Evolutionary conservation across 2,888 invertebrate species (phyloP).

Genomic region (Conistra vaccinii): DNA sequence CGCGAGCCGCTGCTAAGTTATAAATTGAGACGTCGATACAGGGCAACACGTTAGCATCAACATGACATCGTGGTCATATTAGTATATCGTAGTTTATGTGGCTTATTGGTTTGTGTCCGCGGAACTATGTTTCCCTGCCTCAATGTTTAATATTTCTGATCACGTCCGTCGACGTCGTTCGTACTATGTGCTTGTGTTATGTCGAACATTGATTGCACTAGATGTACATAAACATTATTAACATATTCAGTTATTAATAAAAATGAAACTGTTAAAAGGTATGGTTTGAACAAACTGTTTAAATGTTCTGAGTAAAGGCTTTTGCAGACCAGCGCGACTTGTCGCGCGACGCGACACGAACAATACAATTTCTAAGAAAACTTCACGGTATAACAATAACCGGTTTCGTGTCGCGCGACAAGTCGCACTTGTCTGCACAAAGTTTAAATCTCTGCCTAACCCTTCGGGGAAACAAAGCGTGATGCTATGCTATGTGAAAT

Average conservation of each 20-base stretch:
- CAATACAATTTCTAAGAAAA: no score
- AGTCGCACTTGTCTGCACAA: no score
- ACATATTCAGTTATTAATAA: constrained; percentile 19
- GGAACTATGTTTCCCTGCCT: constrained; percentile 26
- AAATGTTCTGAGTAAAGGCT: not conserved
- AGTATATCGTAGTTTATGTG: constrained; percentile 30
- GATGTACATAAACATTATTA: constrained; percentile 16
- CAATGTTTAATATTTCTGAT: constrained; percentile 52
- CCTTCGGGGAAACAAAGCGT: no score
- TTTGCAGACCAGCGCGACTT: no score
- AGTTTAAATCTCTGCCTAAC: no score
- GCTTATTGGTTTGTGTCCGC: constrained; percentile 48
- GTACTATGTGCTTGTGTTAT: constrained; percentile 19
- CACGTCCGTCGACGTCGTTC: constrained; percentile 9
- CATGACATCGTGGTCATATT: constrained; percentile 16
- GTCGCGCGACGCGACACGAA: no score
- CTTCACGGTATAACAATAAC: no score
- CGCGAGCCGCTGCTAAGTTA: no score
- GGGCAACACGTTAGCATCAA: constrained; percentile 41
- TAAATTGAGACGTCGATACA: constrained; percentile 49
- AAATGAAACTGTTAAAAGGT: constrained; percentile 8
- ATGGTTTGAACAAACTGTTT: not conserved
- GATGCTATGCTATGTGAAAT: no score
- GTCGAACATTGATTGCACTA: constrained; percentile 33
- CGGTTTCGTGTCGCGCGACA: no score